These are phyloP conservation scores for Meloidogyne exigua DNA, from an alignment of 1,140 invertebrate genomes.

Conservation along the genomic window DNA sequence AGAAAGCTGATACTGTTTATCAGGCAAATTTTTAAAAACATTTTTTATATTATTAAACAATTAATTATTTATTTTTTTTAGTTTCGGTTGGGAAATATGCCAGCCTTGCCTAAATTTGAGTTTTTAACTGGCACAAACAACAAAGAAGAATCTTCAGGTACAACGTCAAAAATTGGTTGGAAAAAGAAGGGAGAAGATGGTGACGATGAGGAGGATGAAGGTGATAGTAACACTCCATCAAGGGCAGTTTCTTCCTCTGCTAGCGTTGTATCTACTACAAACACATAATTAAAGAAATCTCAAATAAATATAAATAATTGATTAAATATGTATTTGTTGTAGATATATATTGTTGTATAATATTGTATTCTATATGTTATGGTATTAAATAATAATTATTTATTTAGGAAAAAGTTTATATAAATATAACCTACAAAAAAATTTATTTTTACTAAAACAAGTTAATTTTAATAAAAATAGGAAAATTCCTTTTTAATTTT, in stretches of 20 bases:
- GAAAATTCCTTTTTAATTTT: too few relatives aligned
- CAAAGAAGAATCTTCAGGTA: background rate
- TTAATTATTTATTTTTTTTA: background rate
- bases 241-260: background rate
- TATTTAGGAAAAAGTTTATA: too few relatives aligned
- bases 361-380: too few relatives aligned
- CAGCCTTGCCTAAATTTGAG: constrained; percentile 1
- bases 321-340: background rate
- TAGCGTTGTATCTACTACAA: background rate
- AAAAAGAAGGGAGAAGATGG: background rate
- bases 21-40: background rate
- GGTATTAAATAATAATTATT: too few relatives aligned
- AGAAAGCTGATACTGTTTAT: background rate
- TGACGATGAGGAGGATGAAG: background rate
- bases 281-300: background rate
- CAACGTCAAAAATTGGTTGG: background rate
- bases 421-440: too few relatives aligned
- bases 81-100: background rate
- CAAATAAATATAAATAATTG: background rate
- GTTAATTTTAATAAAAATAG: too few relatives aligned
- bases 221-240: background rate
- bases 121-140: background rate
- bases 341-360: background rate
- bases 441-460: too few relatives aligned
- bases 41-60: background rate